Base-by-base conservation (phyloP, 2,888 invertebrate genomes). In the Dryocosmus kuriphilus region DNA sequence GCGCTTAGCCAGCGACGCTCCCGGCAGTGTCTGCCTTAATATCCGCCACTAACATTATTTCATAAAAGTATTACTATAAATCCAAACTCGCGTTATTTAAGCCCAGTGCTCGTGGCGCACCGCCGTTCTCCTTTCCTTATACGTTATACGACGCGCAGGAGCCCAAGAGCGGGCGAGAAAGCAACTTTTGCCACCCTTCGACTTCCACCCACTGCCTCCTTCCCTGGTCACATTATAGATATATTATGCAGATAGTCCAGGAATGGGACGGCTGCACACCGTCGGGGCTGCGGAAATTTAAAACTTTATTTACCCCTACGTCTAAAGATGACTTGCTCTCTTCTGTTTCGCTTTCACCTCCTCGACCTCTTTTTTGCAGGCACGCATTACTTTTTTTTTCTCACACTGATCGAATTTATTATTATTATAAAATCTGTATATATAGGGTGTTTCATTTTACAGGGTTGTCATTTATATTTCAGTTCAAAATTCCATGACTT, bases 31-130 rank as follows among this genome's bases (percentile, higher is more conserved):
- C 91, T 89, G 90, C 89, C 88, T 91, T 91, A 91, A 91, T 91
- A 91, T 91, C 91, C 91, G 89, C 91, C 90, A 89, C 91, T 91
- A 91, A 91, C 91, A 90, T 91, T 91, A 91, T 91, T 91, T 91
- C 91, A 91, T 91, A 91, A 91, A 91, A 91, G 91, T 91, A 91
- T 91, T 89, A 91, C 91, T 90, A 91, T 91, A 91, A 91, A 91
- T 91, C 86, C 87, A 88, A 91, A 91, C 88, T 90, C 90, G 87
- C 90, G 90, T 91, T 91, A 91, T 91, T 91, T 91, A 89, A 89
- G 88, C 87, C 83, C 85, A 83, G 84, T 86, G 86, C 84, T 85
- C 82, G 85, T 83, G 78, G 84, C 82, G 82, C 78, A 75, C 83
- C 79, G 77, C 73, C 78, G 79, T 81, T 82, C 84, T 82, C 85